These are phyloP conservation scores for Vipera ursinii DNA, from an alignment of 2,797 vertebrate genomes.

Conservation along the genomic window DNA sequence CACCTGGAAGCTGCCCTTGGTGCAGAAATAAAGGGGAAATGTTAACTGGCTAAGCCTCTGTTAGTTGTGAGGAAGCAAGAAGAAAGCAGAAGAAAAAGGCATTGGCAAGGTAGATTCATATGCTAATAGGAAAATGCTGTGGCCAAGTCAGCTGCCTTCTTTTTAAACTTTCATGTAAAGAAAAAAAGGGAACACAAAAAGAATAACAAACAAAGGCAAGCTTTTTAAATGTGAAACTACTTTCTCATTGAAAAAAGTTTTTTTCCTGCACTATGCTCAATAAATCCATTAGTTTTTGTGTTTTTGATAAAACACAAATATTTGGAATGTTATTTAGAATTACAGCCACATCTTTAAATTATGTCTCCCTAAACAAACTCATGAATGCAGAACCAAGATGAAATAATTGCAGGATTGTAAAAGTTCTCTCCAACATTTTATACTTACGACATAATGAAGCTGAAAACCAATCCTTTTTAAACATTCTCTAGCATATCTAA, in stretches of 20 bases:
- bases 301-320: neutral
- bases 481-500: neutral
- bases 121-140: neutral
- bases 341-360: neutral
- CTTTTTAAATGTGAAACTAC: neutral
- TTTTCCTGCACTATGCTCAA: neutral
- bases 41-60: neutral
- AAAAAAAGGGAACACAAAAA: neutral
- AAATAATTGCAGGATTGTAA: neutral
- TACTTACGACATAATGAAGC: neutral
- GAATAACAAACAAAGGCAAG: neutral
- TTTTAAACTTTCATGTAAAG: neutral
- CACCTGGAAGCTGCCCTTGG: neutral
- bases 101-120: neutral
- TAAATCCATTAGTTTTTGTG: neutral
- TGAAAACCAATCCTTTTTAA: neutral
- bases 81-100: too few relatives aligned
- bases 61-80: neutral
- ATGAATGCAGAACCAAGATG: neutral
- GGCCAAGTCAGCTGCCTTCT: neutral
- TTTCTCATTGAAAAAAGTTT: neutral
- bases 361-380: neutral
- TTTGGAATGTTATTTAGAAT: neutral
- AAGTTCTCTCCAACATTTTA: neutral
- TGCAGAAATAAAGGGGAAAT: neutral